phyloP scores from a whole-genome alignment of 2,888 invertebrate species.

The Volucella bombylans region DNA sequence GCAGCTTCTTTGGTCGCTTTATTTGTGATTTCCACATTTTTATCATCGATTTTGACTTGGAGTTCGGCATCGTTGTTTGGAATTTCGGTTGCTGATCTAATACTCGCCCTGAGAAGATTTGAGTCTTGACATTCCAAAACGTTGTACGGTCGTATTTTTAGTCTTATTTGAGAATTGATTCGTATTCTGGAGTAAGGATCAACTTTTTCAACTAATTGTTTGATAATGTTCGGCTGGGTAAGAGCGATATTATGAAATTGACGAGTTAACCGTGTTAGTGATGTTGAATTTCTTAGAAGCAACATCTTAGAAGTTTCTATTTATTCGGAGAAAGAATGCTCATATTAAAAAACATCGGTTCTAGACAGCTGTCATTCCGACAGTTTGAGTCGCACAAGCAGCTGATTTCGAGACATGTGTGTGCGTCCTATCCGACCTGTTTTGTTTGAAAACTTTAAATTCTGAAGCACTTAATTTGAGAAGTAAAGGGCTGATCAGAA shows the following conservation, averaged over 20 bases:
- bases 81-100: constrained; percentile 27
- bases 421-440: background rate
- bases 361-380: background rate
- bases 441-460: no score
- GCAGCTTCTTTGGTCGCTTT: constrained; percentile 27
- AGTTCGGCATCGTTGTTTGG: constrained; percentile 35
- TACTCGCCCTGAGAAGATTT: constrained; percentile 63
- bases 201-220: constrained; percentile 60
- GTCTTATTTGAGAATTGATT: constrained; percentile 58
- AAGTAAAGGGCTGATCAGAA: no score
- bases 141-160: constrained; percentile 69
- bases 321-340: constrained; percentile 4
- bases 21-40: constrained; percentile 57
- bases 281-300: constrained; percentile 38
- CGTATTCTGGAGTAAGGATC: constrained; percentile 67
- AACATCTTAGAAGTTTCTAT: constrained; percentile 35
- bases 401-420: constrained; percentile 8
- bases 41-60: constrained; percentile 57
- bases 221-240: constrained; percentile 51
- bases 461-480: no score
- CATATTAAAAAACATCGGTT: constrained; percentile 1
- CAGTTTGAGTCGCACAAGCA: constrained; percentile 4
- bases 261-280: constrained; percentile 14
- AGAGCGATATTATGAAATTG: constrained; percentile 61
- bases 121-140: constrained; percentile 68